These are phyloP conservation scores for Wiebesia pumilae DNA, from an alignment of 1,140 invertebrate species.

Conservation along the genomic window DNA sequence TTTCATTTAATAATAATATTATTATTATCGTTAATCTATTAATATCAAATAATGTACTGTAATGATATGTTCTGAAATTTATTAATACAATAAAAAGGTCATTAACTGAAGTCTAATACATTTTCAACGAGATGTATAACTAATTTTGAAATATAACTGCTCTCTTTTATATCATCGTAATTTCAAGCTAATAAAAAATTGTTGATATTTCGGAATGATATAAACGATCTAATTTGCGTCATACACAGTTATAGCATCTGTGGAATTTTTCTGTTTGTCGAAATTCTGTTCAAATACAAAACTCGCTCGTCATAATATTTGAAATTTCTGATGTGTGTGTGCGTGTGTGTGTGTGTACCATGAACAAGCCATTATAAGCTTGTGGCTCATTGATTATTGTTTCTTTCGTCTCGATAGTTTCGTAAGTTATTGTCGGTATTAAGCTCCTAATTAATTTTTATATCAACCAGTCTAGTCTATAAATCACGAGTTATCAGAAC, in stretches of 20 bases:
- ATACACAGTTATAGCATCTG: conserved; percentile 40
- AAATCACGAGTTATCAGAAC: conserved; percentile 21
- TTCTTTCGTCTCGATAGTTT: conserved; percentile 32
- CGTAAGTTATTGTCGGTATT: conserved; percentile 23
- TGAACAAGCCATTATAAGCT: conserved; percentile 46
- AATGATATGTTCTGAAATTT: too few relatives aligned
- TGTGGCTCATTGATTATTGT: conserved; percentile 51
- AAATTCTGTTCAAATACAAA: conserved; percentile 27
- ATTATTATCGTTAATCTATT: too few relatives aligned
- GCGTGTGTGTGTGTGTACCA: conserved; percentile 21
- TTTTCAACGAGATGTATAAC: not conserved
- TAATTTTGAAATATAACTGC: not conserved
- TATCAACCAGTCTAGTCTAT: not conserved
- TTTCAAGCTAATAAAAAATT: not conserved
- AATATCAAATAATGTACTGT: too few relatives aligned
- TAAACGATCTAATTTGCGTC: conserved; percentile 40
- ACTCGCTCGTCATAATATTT: conserved; percentile 64
- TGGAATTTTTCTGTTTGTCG: conserved; percentile 31
- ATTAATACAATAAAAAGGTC: too few relatives aligned
- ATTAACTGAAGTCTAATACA: too few relatives aligned
- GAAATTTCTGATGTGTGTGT: conserved; percentile 52
- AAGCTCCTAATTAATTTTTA: not conserved
- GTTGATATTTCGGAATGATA: conserved; percentile 17
- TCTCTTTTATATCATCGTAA: not conserved
- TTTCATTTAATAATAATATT: too few relatives aligned